Evolutionary conservation across 2,888 invertebrate genomes (phyloP).

Genomic region (Diarsia dahlii): DNA sequence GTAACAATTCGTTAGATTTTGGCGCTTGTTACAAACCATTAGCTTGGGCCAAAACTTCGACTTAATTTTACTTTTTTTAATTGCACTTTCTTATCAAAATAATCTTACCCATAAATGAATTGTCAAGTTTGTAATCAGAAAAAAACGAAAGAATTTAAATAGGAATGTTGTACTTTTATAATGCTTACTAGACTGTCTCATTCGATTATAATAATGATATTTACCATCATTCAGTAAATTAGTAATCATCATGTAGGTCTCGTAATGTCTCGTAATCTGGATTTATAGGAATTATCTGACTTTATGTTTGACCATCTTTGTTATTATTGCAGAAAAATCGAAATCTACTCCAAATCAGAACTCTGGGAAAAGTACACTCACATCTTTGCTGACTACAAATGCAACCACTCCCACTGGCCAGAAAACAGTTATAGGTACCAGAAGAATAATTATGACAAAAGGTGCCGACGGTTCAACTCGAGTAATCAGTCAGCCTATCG

Average conservation of each 20-base stretch:
- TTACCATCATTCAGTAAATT: not conserved
- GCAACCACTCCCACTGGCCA: constrained; percentile 89
- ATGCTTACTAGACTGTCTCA: not conserved
- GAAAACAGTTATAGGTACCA: constrained; percentile 92
- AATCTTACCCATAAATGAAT: not conserved
- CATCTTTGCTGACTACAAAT: constrained; percentile 92
- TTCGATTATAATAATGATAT: not conserved
- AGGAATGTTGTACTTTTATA: not conserved
- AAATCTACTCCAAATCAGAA: constrained; percentile 88
- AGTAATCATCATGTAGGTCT: not conserved
- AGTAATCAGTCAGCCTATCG: constrained; percentile 91
- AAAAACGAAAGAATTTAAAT: not conserved
- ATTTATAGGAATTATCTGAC: not conserved
- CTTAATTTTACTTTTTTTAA: not conserved
- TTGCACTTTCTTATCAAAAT: not conserved
- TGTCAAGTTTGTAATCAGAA: not conserved
- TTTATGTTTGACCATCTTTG: not conserved
- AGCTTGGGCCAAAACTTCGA: not conserved
- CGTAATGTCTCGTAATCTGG: not conserved
- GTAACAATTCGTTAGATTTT: not conserved
- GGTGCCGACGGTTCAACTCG: constrained; percentile 93
- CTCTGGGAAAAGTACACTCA: constrained; percentile 92
- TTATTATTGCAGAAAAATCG: constrained; percentile 78
- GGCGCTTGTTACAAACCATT: too few relatives aligned
- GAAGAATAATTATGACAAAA: constrained; percentile 94